phyloP scores from a whole-genome alignment of 64 coral and sea anemone species.

The Montipora foliosa region DNA sequence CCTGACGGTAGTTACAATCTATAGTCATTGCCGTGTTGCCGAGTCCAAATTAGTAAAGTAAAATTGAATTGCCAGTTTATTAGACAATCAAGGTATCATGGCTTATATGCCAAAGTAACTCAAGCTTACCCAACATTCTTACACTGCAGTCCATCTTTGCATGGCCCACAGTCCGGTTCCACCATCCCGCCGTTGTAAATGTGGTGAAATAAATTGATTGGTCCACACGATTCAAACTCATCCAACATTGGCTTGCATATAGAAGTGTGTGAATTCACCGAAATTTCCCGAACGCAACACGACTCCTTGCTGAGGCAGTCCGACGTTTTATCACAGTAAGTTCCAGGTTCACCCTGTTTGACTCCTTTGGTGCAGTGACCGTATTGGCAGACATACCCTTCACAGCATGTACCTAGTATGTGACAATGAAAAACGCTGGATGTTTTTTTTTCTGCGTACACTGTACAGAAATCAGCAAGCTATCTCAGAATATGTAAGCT shows the following conservation, averaged over 20 bases:
- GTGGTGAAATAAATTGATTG: constrained; percentile 94
- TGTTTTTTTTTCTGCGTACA: background rate
- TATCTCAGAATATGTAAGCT: too few species aligned
- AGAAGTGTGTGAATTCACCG: constrained; percentile 74
- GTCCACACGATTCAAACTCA: constrained; percentile 92
- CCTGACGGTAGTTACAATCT: too few species aligned
- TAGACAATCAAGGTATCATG: background rate
- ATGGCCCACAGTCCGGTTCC: constrained; percentile 90
- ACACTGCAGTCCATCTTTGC: constrained; percentile 81
- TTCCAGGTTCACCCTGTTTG: constrained; percentile 81
- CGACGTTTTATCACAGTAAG: constrained; percentile 89
- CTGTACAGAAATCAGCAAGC: too few species aligned
- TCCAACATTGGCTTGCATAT: constrained; percentile 88
- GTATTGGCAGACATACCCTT: constrained; percentile 82
- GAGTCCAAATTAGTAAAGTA: too few species aligned
- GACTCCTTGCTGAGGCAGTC: constrained; percentile 72
- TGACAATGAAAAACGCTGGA: background rate
- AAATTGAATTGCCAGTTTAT: too few species aligned
- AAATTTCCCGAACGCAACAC: constrained; percentile 89
- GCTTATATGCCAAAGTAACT: too few species aligned
- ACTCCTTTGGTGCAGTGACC: constrained; percentile 86
- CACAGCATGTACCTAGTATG: constrained; percentile 80
- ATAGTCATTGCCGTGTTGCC: too few species aligned
- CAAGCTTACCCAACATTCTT: constrained; percentile 89
- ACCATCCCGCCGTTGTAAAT: constrained; percentile 85